Evolutionary conservation across 2,113 vertebrate species (phyloP), one percentile per base, ranked within the genome.

Genomic region (Leiothrix lutea): DNA sequence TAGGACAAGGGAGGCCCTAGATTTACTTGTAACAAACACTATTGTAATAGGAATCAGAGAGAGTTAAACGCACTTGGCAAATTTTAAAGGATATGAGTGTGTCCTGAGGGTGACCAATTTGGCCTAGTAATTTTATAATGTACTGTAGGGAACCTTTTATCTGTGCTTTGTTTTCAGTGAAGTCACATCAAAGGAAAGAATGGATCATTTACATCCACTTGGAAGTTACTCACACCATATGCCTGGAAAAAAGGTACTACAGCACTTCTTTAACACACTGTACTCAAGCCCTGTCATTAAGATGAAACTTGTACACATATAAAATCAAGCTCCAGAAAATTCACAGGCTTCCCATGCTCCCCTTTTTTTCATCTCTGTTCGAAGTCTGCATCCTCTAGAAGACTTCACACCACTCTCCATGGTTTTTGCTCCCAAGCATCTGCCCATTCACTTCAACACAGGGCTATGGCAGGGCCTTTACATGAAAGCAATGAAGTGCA

Each of bases 101-200:
- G 38, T 84, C 74, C 79, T 66, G 61, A 90, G 35, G 65, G 74
- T 69, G 92, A 92, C 69, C 81, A 44, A 62, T 81, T 78, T 84
- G 94, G 74, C 45, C 53, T 61, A 80, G 82, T 47, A 85, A 86
- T 91, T 92, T 92, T 54, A 64, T 85, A 72, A 87, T 64, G 89
- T 94, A 64, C 38, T 74, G 12, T 35, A 75, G 72, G 82, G n/a
- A 58, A 64, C 19, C 54, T 92, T 97, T 97, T 91, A 81, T 82
- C 90, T 95, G 36, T 58, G 8, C n/a, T 81, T 80, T 66, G 56
- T 62, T 38, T 72, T 79, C n/a, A 79, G 31, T 47, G 48, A 66
- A 81, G 56, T 86, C 64, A 92, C 94, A 94, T 93, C 81, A 92
- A 94, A 95, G 80, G 33, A 42, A 80, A 53, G 47, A 67, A 36